A percentile compares a stretch with the other conserved stretches of the same genome.
These are phyloP conservation scores for Sarcophaga carnaria DNA, from an alignment of 2,888 invertebrate species.

Conservation along the genomic window DNA sequence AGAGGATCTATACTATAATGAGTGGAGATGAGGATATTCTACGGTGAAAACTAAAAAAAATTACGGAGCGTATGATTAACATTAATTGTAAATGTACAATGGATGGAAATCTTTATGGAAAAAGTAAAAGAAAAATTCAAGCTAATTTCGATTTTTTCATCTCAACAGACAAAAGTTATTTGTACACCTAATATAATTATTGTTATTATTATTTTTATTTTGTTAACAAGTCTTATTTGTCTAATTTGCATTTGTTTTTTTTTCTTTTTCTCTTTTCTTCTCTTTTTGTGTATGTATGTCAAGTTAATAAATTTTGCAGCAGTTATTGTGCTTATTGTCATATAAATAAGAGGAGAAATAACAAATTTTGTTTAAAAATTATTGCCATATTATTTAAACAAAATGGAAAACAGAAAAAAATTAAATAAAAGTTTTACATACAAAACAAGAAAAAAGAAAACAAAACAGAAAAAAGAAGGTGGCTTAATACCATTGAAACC, in stretches of 20 bases:
- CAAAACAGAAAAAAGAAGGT: constrained; percentile 2
- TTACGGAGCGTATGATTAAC: too few species aligned
- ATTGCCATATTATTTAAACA: constrained; percentile 45
- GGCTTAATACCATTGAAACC: constrained; percentile 33
- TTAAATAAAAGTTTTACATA: constrained; percentile 11
- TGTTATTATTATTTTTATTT: too few species aligned
- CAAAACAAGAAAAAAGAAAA: neutral
- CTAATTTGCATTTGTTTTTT: neutral
- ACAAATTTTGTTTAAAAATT: constrained; percentile 59
- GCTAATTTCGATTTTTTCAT: neutral
- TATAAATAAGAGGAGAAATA: constrained; percentile 31
- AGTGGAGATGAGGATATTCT: too few species aligned
- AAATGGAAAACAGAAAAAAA: neutral
- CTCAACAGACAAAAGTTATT: neutral
- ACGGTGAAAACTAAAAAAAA: too few species aligned
- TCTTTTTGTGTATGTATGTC: neutral
- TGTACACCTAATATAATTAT: constrained; percentile 12
- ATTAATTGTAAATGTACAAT: too few species aligned
- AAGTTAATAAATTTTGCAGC: constrained; percentile 54
- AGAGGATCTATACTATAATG: too few species aligned
- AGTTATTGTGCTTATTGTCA: constrained; percentile 51
- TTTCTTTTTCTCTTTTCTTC: neutral
- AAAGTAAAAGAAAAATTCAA: too few species aligned
- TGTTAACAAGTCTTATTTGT: too few species aligned
- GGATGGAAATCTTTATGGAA: too few species aligned